Conservation (phyloP, 2,113 vertebrate genomes). For the Xiphorhynchus elegans region DNA sequence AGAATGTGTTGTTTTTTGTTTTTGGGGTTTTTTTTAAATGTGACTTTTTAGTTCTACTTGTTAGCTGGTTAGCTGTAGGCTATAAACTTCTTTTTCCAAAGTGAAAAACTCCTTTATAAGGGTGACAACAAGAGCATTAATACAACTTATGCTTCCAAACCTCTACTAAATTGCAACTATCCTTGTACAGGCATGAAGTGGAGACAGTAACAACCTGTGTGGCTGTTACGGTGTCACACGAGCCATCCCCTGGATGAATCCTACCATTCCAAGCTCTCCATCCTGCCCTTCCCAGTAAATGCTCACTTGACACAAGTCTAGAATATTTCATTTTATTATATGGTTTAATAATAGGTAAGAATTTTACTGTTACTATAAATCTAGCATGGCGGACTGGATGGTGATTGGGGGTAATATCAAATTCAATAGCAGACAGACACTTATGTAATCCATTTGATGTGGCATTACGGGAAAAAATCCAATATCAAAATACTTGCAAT, state of each 20-base stretch:
- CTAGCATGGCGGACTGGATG: not conserved
- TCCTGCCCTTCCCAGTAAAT: not conserved
- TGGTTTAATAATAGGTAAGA: not conserved
- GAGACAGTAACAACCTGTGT: not conserved
- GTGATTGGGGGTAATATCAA: not conserved
- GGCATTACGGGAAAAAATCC: not conserved
- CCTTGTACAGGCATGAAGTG: not conserved
- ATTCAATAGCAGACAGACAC: not conserved
- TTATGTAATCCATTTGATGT: not conserved
- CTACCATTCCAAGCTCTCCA: not conserved
- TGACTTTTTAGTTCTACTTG: not conserved
- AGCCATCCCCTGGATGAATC: not conserved
- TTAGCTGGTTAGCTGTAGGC: not conserved
- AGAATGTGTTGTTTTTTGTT: not conserved
- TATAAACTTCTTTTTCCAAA: not conserved
- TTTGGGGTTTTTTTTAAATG: not conserved
- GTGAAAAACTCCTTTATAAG: not conserved
- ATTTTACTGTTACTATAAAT: not conserved
- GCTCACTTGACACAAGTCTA: not conserved
- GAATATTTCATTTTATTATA: not conserved
- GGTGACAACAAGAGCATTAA: not conserved
- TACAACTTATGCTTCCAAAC: not conserved
- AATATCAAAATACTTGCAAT: not conserved
- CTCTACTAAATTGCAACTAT: not conserved
- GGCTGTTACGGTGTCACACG: not conserved